phyloP scores from a whole-genome alignment of 2,113 vertebrate species.

The Cyrtonyx montezumae region DNA sequence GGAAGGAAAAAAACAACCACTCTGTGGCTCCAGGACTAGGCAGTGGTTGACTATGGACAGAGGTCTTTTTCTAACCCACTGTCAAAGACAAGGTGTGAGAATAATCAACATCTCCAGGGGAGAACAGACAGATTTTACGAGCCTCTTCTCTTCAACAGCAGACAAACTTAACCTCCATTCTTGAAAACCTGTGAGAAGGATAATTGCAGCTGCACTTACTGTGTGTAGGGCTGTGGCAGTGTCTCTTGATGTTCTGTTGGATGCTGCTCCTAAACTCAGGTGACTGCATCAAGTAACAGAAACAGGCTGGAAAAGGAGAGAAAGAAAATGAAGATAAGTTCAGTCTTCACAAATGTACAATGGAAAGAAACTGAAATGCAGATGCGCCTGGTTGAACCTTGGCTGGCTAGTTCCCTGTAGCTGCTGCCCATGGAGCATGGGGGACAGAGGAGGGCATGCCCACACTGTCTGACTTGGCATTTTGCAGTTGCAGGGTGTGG shows the following conservation, averaged over 20 bases:
- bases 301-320: background rate
- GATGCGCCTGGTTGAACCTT: background rate
- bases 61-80: background rate
- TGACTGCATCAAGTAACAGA: background rate
- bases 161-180: background rate
- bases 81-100: background rate
- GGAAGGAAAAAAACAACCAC: background rate
- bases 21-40: background rate
- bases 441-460: fast-evolving
- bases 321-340: background rate
- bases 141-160: background rate
- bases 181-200: background rate
- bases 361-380: background rate
- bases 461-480: background rate
- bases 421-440: background rate
- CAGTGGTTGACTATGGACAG: background rate
- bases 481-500: background rate
- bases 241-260: background rate
- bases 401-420: background rate
- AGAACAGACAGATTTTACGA: background rate
- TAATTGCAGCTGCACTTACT: background rate
- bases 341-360: background rate
- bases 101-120: background rate
- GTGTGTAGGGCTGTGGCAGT: background rate
- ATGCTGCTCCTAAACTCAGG: background rate